Evolutionary conservation across 2,888 invertebrate genomes (phyloP).

Genomic region (Nemapogon koenigi): DNA sequence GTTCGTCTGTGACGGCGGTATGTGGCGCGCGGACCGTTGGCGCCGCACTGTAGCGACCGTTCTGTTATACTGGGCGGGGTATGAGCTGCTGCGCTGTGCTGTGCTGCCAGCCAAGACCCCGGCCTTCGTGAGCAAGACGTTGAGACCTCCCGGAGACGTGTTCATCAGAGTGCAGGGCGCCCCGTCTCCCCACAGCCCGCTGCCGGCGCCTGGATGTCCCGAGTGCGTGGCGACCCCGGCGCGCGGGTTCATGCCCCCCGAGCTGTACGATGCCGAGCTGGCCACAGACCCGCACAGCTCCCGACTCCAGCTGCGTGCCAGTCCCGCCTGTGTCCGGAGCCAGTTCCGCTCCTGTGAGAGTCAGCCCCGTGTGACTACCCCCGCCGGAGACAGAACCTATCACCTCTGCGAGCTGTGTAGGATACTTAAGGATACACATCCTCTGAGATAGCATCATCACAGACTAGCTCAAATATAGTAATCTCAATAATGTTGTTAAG

Average conservation of each 20-base stretch:
- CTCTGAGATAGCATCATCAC: too few relatives aligned
- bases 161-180: too few relatives aligned
- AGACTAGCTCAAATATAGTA: too few relatives aligned
- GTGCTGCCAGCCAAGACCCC: neutral
- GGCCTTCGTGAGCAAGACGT: neutral
- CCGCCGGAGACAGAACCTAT: conserved; percentile 19
- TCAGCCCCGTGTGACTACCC: conserved; percentile 29
- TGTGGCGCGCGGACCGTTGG: neutral
- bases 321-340: conserved; percentile 24
- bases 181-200: too few relatives aligned
- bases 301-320: too few relatives aligned
- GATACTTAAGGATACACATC: too few relatives aligned
- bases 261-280: conserved; percentile 35
- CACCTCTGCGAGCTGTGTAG: conserved; percentile 28
- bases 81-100: neutral
- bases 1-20: neutral
- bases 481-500: too few relatives aligned
- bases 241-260: conserved; percentile 32
- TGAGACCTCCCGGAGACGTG: too few relatives aligned
- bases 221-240: conserved; percentile 43
- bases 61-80: too few relatives aligned
- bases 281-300: too few relatives aligned
- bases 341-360: conserved; percentile 25
- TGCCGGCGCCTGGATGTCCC: too few relatives aligned
- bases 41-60: too few relatives aligned